These are phyloP conservation scores for Hippocampus comes DNA, from an alignment of 2,113 vertebrate genomes.

Conservation along the genomic window DNA sequence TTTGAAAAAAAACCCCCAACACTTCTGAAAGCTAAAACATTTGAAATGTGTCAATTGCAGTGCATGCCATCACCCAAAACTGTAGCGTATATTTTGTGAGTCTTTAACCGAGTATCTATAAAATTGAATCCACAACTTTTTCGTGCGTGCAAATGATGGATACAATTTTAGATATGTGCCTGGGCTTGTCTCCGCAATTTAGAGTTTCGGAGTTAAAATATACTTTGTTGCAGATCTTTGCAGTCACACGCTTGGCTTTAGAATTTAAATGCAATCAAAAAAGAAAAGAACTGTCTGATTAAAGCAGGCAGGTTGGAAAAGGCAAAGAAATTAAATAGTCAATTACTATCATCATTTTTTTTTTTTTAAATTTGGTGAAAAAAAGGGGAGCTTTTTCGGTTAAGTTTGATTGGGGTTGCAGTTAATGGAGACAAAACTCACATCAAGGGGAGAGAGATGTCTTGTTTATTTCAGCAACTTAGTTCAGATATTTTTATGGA, in stretches of 20 bases:
- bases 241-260: neutral
- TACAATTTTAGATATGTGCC: neutral
- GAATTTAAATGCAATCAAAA: neutral
- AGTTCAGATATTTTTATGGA: slow-evolving; percentile 13
- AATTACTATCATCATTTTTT: neutral
- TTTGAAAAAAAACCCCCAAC: neutral
- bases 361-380: neutral
- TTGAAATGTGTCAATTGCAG: neutral
- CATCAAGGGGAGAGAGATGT: neutral
- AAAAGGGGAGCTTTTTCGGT: neutral
- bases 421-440: neutral
- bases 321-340: neutral
- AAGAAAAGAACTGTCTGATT: neutral
- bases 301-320: neutral
- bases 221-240: neutral
- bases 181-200: neutral
- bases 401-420: neutral
- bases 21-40: neutral
- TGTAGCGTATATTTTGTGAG: neutral
- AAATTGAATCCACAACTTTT: neutral
- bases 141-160: neutral
- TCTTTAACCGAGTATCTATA: neutral
- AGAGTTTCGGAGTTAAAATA: neutral
- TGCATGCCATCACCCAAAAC: neutral
- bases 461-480: neutral